These are phyloP conservation scores for Brachypodius melanocephalos DNA, from an alignment of 2,113 vertebrate genomes.

Conservation along the genomic window DNA sequence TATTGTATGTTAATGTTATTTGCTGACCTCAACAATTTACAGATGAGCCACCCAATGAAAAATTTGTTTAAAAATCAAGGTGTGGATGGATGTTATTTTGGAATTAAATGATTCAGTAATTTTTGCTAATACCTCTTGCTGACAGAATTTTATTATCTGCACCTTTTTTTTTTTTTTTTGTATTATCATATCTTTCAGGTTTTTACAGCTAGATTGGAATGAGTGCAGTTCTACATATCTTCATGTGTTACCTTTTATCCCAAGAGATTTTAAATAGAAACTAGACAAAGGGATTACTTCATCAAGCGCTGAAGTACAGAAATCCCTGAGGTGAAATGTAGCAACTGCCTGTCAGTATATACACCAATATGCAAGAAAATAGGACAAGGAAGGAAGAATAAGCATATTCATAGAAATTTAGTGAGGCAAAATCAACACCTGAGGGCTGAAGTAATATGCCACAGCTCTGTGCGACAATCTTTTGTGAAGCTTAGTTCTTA, in stretches of 20 bases:
- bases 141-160: background rate
- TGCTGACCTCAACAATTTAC: slow-evolving; percentile 20
- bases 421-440: background rate
- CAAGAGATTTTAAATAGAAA: background rate
- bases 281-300: background rate
- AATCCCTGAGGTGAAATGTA: background rate
- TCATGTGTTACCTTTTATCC: background rate
- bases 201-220: background rate
- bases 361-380: background rate
- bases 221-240: background rate
- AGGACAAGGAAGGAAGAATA: background rate
- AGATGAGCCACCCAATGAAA: background rate
- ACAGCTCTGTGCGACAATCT: background rate
- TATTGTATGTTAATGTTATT: slow-evolving; percentile 51
- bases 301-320: background rate
- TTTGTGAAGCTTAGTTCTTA: background rate
- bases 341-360: background rate
- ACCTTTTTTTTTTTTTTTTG: background rate
- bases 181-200: background rate
- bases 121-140: background rate
- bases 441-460: background rate
- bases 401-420: background rate
- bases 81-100: background rate
- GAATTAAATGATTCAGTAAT: background rate
- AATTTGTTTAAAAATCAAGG: background rate